Percentiles rank a stretch among this genome's conserved stretches.
phyloP scores from a whole-genome alignment of 2,113 vertebrate species.

The Phyllopteryx taeniolatus region DNA sequence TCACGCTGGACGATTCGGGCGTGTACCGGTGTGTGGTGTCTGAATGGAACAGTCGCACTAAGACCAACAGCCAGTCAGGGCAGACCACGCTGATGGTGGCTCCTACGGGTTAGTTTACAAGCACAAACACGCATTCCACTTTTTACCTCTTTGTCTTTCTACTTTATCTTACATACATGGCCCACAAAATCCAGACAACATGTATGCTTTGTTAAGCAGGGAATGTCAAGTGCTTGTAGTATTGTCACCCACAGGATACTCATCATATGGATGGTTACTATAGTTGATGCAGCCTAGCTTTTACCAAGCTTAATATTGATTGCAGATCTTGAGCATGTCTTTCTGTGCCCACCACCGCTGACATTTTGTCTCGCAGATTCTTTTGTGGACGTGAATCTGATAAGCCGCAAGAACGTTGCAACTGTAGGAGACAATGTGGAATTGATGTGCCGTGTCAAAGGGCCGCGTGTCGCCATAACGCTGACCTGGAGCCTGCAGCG shows the following conservation, averaged over 20 bases:
- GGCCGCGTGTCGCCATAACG: slow-evolving; percentile 32
- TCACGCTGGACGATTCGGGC: slow-evolving; percentile 48
- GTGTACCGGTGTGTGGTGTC: slow-evolving; percentile 73
- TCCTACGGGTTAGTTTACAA: slow-evolving; percentile 57
- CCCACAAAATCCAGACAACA: neutral
- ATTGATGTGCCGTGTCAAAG: slow-evolving; percentile 59
- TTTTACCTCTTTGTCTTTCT: too few relatives aligned
- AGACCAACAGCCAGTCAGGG: slow-evolving; percentile 51
- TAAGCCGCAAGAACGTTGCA: neutral
- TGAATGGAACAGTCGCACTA: slow-evolving; percentile 45
- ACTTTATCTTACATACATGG: neutral
- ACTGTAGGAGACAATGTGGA: slow-evolving; percentile 41
- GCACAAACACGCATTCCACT: neutral
- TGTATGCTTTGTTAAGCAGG: neutral
- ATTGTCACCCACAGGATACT: too few relatives aligned
- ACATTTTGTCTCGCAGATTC: slow-evolving; percentile 40
- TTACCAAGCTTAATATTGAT: neutral
- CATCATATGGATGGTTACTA: too few relatives aligned
- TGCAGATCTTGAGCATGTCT: neutral
- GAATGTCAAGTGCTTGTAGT: neutral
- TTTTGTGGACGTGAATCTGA: slow-evolving; percentile 38
- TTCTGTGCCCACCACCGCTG: rapidly evolving
- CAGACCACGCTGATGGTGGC: slow-evolving; percentile 55
- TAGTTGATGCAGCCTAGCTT: too few relatives aligned
- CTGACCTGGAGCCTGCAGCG: slow-evolving; percentile 76